Base-by-base conservation (phyloP, 2,888 invertebrate genomes). In the Noctuana brunneofusca region DNA sequence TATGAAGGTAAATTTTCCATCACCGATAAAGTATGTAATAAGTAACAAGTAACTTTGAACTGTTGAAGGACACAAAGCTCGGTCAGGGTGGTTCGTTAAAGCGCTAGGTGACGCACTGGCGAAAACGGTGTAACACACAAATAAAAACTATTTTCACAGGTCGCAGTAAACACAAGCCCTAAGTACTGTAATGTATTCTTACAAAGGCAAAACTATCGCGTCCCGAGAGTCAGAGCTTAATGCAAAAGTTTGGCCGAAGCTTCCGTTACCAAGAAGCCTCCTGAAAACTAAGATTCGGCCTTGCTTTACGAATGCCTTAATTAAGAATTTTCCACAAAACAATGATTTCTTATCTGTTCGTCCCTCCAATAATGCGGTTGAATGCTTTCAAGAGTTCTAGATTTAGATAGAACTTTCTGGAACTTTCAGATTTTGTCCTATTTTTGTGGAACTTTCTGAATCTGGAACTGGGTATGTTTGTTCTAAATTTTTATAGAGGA, bases 311-410 rank as follows among this genome's bases (percentile, higher is more conserved):
- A 3, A 8, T 35, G n/a, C n/a, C n/a, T n/a, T n/a, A n/a, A n/a
- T n/a, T n/a, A n/a, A n/a, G 35, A 35, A 35, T 35, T 35, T n/a
- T 35, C 35, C 35, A 12, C n/a, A 1, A 35, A 35, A 35, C 30
- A 30, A 30, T 35, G 2, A 35, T 35, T 35, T n/a, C 35, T 35
- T n/a, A 35, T 3, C 46, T 30, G n/a, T n/a, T n/a, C n/a, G n/a
- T n/a, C n/a, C n/a, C n/a, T 32, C 6, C 5, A 22, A 46, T 56
- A 32, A 58, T 49, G 58, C 18, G 49, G 58, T 58, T 49, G 49
- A 12, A 49, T 20, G 48, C 49, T 38, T 35, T 24, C 38, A 22
- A 49, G 58, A 32, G n/a, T 32, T 32, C 32, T 12, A 35, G 32
- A 32, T 18, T 16, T 6, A 11, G 38, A 49, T 38, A 49, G 35